These are phyloP conservation scores for Desmodus rotundus DNA, from an alignment of 2,113 vertebrate genomes.

Conservation along the genomic window DNA sequence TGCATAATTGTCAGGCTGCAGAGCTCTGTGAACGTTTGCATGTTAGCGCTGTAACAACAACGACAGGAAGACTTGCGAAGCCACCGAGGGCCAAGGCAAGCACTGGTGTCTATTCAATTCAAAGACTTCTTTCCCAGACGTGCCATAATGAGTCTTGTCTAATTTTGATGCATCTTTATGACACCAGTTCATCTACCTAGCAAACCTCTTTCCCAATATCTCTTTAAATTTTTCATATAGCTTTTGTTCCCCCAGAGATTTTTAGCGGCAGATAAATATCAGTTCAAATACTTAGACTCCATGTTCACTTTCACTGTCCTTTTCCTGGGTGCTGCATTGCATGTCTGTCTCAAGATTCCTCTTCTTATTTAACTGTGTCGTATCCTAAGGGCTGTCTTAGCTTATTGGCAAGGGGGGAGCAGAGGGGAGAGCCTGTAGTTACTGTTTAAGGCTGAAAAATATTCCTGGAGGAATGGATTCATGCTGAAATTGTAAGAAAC, in stretches of 20 bases:
- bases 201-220: background rate
- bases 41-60: background rate
- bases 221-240: background rate
- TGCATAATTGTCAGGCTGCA: background rate
- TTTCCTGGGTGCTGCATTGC: background rate
- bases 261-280: background rate
- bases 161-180: background rate
- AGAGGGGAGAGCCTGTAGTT: background rate
- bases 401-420: background rate
- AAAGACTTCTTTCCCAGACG: background rate
- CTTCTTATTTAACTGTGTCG: background rate
- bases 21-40: slow-evolving; percentile 24
- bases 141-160: background rate
- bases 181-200: background rate
- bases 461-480: background rate
- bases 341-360: background rate
- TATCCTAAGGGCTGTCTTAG: background rate
- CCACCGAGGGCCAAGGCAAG: background rate
- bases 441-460: background rate
- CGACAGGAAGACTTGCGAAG: background rate
- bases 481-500: slow-evolving; percentile 12
- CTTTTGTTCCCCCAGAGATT: background rate
- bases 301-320: background rate
- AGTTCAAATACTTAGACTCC: background rate
- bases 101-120: background rate